phyloP scores from a whole-genome alignment of 2,888 invertebrate species.

The Drosophila lacicola region DNA sequence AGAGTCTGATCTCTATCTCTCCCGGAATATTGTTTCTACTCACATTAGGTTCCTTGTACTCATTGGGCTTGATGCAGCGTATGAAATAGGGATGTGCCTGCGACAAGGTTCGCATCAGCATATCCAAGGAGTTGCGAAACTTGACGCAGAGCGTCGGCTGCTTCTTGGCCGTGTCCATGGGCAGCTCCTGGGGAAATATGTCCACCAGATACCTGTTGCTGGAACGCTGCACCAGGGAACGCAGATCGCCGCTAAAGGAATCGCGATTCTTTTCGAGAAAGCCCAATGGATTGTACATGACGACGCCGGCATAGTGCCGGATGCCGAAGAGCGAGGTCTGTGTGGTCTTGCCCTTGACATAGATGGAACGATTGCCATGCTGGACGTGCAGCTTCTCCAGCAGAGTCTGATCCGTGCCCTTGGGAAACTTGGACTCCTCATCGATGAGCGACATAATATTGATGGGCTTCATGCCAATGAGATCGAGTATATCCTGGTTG shows the following conservation, averaged over 20 bases:
- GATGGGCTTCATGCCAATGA: constrained; percentile 94
- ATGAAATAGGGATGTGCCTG: constrained; percentile 97
- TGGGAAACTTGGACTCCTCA: constrained; percentile 95
- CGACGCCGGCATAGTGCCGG: constrained; percentile 96
- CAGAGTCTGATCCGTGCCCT: constrained; percentile 94
- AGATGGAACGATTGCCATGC: constrained; percentile 91
- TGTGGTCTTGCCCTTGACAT: constrained; percentile 94
- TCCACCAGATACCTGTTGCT: constrained; percentile 91
- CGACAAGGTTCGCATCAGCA: constrained; percentile 94
- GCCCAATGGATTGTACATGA: constrained; percentile 94
- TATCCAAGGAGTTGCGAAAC: constrained; percentile 94
- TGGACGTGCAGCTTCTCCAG: constrained; percentile 93
- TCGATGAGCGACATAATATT: constrained; percentile 97
- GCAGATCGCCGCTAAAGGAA: constrained; percentile 94
- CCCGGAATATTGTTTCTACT: constrained; percentile 62
- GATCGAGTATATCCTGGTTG: constrained; percentile 95
- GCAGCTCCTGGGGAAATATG: constrained; percentile 89
- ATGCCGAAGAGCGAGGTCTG: constrained; percentile 94
- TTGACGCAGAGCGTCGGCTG: constrained; percentile 93
- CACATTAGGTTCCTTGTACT: constrained; percentile 93
- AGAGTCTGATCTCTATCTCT: too few relatives aligned
- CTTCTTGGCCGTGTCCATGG: constrained; percentile 88
- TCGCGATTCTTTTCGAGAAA: constrained; percentile 98
- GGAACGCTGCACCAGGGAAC: constrained; percentile 91
- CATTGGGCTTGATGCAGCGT: constrained; percentile 98